Percentiles rank a stretch among this genome's conserved stretches.
These are phyloP conservation scores for Halocynthia roretzi DNA, from an alignment of 23 tunicate species.

Conservation along the genomic window DNA sequence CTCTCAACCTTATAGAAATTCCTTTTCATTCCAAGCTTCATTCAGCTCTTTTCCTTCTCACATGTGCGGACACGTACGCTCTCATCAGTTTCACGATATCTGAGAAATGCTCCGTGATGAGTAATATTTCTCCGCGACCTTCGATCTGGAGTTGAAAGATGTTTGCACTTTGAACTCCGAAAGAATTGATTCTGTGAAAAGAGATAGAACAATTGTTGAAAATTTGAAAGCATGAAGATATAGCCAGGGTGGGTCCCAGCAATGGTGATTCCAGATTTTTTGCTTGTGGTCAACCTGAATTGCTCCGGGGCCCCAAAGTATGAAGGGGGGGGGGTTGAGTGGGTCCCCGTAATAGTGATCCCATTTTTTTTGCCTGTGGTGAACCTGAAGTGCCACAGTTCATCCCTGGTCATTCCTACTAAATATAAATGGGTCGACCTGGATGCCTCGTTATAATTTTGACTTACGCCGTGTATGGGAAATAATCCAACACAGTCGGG, in stretches of 20 bases:
- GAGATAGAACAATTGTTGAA: neutral
- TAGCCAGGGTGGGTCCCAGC: no score
- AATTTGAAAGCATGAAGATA: neutral
- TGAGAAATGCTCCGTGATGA: slow-evolving; percentile 63
- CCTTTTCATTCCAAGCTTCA: no score
- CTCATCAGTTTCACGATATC: slow-evolving; percentile 89
- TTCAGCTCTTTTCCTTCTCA: slow-evolving; percentile 26
- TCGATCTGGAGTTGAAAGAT: slow-evolving; percentile 64
- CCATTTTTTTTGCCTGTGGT: neutral
- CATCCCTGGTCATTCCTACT: no score
- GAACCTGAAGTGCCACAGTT: no score
- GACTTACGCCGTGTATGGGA: slow-evolving; percentile 66
- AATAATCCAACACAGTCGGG: slow-evolving; percentile 47
- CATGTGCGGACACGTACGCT: slow-evolving; percentile 71
- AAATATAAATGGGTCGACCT: neutral
- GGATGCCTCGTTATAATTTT: neutral
- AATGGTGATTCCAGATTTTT: neutral
- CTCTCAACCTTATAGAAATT: no score
- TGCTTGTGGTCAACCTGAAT: neutral
- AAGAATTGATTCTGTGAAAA: slow-evolving; percentile 63
- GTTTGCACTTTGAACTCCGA: slow-evolving; percentile 62
- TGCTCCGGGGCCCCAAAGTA: neutral
- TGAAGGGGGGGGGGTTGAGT: neutral
- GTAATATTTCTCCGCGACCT: slow-evolving; percentile 65
- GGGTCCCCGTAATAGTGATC: neutral